These are phyloP conservation scores for silkworm (Bombyx mori) DNA, from an alignment of 1,140 invertebrate species.

Conservation along the genomic window ASM3026992v2 NC_085123.1:8329001-8329500, in stretches of 20 bases:
- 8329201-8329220: slow-evolving; percentile 74
- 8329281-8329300: no score
- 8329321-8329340: no score
- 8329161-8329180: slow-evolving; percentile 76
- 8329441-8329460: slow-evolving; percentile 74
- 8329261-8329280: no score
- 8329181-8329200: slow-evolving; percentile 77
- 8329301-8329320: no score
- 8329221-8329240: slow-evolving; percentile 65
- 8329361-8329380: no score
- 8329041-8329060: no score
- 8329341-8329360: no score
- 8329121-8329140: slow-evolving; percentile 80
- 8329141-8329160: slow-evolving; percentile 70
- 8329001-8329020: no score
- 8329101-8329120: slow-evolving; percentile 74
- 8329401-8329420: slow-evolving; percentile 75
- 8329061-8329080: slow-evolving; percentile 29
- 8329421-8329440: slow-evolving; percentile 74
- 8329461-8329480: slow-evolving; percentile 71
- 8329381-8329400: slow-evolving; percentile 32
- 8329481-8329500: slow-evolving; percentile 74
- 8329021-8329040: no score
- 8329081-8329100: slow-evolving; percentile 70
- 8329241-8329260: slow-evolving; percentile 42